These are phyloP conservation scores for Gobio gobio DNA, from an alignment of 2,113 vertebrate genomes.

Conservation along the genomic window DNA sequence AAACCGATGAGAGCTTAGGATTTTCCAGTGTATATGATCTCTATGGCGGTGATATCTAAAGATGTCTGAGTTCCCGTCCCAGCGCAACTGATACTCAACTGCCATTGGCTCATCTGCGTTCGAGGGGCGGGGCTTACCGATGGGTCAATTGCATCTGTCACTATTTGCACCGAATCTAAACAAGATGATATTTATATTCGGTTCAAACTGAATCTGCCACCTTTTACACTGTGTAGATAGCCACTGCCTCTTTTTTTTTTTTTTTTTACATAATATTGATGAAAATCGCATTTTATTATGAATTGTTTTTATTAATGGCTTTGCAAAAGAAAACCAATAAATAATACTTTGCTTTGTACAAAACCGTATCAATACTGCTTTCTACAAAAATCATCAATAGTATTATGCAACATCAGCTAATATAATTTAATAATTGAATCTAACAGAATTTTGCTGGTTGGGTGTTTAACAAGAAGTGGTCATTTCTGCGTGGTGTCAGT, in stretches of 20 bases:
- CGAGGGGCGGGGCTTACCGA: no score
- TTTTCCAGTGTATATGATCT: no score
- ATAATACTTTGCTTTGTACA: neutral
- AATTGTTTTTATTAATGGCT: slow-evolving; percentile 14
- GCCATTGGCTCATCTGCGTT: no score
- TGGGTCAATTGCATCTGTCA: neutral
- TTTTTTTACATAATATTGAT: neutral
- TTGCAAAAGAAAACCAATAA: slow-evolving; percentile 17
- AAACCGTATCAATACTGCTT: slow-evolving; percentile 9
- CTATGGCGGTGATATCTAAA: no score
- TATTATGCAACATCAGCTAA: neutral
- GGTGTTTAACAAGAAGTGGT: no score
- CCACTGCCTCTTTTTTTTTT: neutral
- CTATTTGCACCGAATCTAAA: neutral
- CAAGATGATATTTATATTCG: neutral
- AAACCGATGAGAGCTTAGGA: no score
- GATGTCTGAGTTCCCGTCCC: no score
- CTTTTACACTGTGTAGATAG: neutral
- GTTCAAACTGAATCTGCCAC: neutral
- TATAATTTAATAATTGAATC: no score
- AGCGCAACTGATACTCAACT: no score
- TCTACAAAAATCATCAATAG: neutral
- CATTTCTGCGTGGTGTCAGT: no score
- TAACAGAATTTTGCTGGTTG: no score
- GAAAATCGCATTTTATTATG: neutral